Evolutionary conservation across 2,797 vertebrate genomes (phyloP).

Genomic region (Sebastes flavidus): DNA sequence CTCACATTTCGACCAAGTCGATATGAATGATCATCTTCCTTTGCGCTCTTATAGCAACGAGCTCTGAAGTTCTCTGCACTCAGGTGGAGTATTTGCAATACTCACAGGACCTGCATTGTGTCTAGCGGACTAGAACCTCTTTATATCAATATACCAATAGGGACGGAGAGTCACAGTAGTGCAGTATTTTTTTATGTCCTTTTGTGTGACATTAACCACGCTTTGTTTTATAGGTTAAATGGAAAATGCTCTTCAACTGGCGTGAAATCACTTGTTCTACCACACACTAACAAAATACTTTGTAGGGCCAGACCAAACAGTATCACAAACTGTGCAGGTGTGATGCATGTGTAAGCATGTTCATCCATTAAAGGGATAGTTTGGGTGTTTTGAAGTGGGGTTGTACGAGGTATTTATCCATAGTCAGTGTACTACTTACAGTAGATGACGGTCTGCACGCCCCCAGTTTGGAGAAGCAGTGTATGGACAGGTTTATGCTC

Average conservation of each 20-base stretch:
- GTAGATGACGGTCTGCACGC: no score
- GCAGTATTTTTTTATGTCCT: not conserved
- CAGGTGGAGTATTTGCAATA: conserved; percentile 37
- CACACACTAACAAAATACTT: not conserved
- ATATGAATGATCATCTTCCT: conserved; percentile 63
- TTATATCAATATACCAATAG: conserved; percentile 22
- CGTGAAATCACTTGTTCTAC: not conserved
- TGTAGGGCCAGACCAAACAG: not conserved
- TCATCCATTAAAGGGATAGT: not conserved
- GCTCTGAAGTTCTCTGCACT: conserved; percentile 37
- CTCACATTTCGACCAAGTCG: conserved; percentile 55
- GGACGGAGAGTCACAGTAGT: not conserved
- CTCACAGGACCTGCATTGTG: conserved; percentile 28
- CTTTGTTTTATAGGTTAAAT: not conserved
- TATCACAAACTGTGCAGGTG: not conserved
- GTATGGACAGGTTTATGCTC: no score
- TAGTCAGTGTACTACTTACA: no score
- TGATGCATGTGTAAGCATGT: not conserved
- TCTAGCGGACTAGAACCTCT: conserved; percentile 21
- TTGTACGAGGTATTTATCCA: no score
- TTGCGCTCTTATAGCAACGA: conserved; percentile 13
- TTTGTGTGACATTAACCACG: not conserved
- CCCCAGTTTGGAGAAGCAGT: no score
- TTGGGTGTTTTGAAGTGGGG: no score
- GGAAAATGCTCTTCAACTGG: not conserved